Base-by-base conservation (phyloP, 2,797 vertebrate species). In the Platyrinchus mystaceus region DNA sequence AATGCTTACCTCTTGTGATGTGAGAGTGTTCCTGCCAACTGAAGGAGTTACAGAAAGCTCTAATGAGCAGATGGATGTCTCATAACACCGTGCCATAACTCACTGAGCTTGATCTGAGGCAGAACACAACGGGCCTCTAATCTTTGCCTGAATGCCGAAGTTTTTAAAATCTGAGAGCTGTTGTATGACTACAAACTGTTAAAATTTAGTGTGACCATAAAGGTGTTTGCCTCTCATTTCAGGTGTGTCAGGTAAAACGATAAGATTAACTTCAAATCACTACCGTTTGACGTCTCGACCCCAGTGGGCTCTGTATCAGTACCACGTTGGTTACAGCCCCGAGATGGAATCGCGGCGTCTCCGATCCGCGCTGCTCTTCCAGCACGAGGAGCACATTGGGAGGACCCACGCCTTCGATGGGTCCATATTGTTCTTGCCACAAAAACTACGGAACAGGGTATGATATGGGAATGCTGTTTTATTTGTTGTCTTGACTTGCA, bases 281-380 rank as follows among this genome's bases (percentile, higher is more conserved):
- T 98, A 99, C 52, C 98, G 98, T 10, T 95, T 99, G 95, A 89
- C 98, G 0, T 99, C 99, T 5, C 98, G 99, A 4, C 99, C 99
- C 1, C 98, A 99, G 83, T 99, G 99, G 99, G 97, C 98, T 58
- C 96, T 99, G 5, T 99, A 98, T 90, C 99, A 99, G 96, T 99
- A 99, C 84, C 99, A 99, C 9, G 97, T 99, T 41, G 98, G 97
- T 97, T 99, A 97, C 63, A 98, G 97, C 7, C 99, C 99, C 0
- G 96, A 98, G 21, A 98, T 99, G 98, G 99, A 99, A 96, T 98
- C 99, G 6, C 98, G 98, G 3, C 98, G 99, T 23, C 94, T 99
- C 68, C 98, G 98, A 68, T 95, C 97, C 0, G 99, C 98, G 1
- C 98, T 99, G 39, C 98, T 99, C 19, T 99, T 97, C 71, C 98